phyloP scores from a whole-genome alignment of 1,140 invertebrate species.

The Drosophila quadrilineata region DNA sequence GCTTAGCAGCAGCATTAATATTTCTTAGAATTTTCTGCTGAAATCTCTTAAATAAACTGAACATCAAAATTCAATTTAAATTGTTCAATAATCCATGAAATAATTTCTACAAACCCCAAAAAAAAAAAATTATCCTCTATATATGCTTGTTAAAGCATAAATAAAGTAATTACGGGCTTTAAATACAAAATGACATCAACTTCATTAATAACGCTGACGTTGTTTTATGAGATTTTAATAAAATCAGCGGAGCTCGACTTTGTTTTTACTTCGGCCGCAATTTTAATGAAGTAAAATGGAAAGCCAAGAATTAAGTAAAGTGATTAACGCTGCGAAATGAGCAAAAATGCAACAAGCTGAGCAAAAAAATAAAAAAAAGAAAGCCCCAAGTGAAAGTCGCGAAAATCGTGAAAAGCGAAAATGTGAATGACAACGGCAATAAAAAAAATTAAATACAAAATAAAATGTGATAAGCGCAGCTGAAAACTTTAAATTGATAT shows the following conservation, averaged over 20 bases:
- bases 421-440: conserved; percentile 7
- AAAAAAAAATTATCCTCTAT: neutral
- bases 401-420: neutral
- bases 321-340: conserved; percentile 50
- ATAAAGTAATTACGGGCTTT: conserved; percentile 13
- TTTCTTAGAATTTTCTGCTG: too few species aligned
- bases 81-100: too few species aligned
- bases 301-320: conserved; percentile 42
- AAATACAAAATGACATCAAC: conserved; percentile 42
- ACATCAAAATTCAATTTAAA: too few species aligned
- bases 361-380: conserved; percentile 9
- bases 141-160: neutral
- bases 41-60: too few species aligned
- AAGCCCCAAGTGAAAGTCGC: neutral
- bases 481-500: conserved; percentile 41
- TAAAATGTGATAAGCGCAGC: too few species aligned
- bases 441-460: neutral
- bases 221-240: conserved; percentile 66
- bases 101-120: neutral
- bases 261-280: conserved; percentile 10
- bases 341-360: conserved; percentile 26
- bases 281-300: conserved; percentile 28
- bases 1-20: too few species aligned
- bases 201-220: conserved; percentile 61
- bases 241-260: conserved; percentile 37